Base-by-base conservation (phyloP, 1,140 invertebrate species). In the Spodoptera frugiperda region DNA sequence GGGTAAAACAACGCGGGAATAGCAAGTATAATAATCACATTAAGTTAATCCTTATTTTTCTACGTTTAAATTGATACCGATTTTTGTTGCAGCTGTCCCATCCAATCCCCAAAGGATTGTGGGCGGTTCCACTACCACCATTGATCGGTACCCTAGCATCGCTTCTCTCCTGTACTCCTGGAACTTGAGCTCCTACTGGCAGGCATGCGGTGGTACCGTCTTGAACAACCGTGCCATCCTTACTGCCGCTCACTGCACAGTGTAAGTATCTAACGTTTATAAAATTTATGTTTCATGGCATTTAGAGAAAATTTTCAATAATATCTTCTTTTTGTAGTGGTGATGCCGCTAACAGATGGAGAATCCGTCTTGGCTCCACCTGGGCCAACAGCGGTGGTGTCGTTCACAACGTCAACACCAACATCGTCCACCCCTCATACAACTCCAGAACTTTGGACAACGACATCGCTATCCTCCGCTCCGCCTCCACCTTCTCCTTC, bases 401-500 rank as follows among this genome's bases (percentile, higher is more conserved):
- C 0, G 80, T 89, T 0, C 72, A 78, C 30, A 82, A 77, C 21
- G 19, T 78, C 5, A 78, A 21, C 73, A 95, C 65, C 9, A 82
- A 83, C 11, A 82, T 85, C 30, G 74, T 79, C 9, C 95, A 97
- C 84, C 94, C 95, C 0, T 82, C 93, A 11, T 97, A 95, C 82
- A 95, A 96, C 76, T 72, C 91, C 0, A 68, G 80, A 0, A 96
- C 94, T 71, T 84, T 96, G 2, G 90, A 95, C 5, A 96, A 96
- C 81, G 96, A 97, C 78, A 86, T 97, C 12, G 96, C 96, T n/a
- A 80, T 97, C 0, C 79, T 97, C 14, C 93, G 91, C 44, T 80
- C 96, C 0, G 84, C 92, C 1, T 87, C 95, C 10, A 94, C 95
- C 12, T 91, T 96, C 2, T 79, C 89, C 2, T 86, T 84, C 12